phyloP scores from a whole-genome alignment of 2,888 invertebrate genomes.

The Scaptomyza flava region DNA sequence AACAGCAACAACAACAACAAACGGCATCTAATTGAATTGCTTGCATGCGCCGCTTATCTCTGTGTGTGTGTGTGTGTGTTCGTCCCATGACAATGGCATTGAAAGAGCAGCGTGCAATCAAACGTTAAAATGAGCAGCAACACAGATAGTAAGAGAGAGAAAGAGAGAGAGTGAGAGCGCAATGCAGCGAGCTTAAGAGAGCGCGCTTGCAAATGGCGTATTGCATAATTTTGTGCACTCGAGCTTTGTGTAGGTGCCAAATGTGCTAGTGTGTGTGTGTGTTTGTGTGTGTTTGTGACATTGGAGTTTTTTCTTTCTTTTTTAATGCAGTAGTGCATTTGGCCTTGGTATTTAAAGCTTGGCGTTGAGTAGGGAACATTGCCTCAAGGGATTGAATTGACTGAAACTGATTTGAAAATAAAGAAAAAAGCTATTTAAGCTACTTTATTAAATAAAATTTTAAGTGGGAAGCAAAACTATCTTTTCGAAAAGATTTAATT shows the following conservation, averaged over 20 bases:
- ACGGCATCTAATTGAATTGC: slow-evolving; percentile 76
- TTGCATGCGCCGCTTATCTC: slow-evolving; percentile 59
- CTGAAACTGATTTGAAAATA: neutral
- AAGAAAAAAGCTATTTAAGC: too few species aligned
- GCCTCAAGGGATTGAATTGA: slow-evolving; percentile 8
- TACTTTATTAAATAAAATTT: too few species aligned
- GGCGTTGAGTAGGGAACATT: slow-evolving; percentile 10
- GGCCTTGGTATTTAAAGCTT: slow-evolving; percentile 68
- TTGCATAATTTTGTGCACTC: slow-evolving; percentile 74
- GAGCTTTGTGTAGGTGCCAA: slow-evolving; percentile 33
- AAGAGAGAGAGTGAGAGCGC: slow-evolving; percentile 12
- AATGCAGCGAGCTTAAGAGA: slow-evolving; percentile 37
- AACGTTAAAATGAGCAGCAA: slow-evolving; percentile 23
- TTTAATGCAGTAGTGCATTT: slow-evolving; percentile 37
- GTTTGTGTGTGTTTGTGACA: slow-evolving; percentile 54
- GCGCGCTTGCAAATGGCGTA: slow-evolving; percentile 42
- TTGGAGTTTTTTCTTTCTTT: slow-evolving; percentile 53
- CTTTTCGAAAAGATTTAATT: too few species aligned
- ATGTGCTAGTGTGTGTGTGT: slow-evolving; percentile 13
- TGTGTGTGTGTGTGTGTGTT: slow-evolving; percentile 25
- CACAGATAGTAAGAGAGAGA: slow-evolving; percentile 8
- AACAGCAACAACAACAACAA: slow-evolving; percentile 48
- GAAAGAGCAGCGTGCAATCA: slow-evolving; percentile 55
- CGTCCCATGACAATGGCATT: slow-evolving; percentile 80
- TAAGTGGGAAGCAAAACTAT: too few species aligned